Conservation (phyloP, 2,113 vertebrate genomes). For the Numenius arquata region DNA sequence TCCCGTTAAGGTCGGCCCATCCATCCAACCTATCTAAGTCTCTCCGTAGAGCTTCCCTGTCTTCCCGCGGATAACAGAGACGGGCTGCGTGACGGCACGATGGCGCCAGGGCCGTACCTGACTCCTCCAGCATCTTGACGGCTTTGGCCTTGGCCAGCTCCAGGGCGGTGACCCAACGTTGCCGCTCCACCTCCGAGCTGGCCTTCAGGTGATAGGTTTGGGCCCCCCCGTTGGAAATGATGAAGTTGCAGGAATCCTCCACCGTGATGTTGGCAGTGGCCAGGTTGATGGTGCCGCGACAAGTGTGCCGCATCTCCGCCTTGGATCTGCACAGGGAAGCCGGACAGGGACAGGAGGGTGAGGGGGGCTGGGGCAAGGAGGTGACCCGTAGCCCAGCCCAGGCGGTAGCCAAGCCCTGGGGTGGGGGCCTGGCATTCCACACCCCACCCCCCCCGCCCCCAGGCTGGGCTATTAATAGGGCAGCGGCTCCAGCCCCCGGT, state of each 20-base stretch:
- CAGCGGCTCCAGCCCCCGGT: conserved; percentile 8
- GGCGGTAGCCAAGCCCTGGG: neutral
- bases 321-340: conserved; percentile 77
- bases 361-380: neutral
- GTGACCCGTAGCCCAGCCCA: fast-evolving
- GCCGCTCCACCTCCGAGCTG: conserved; percentile 92
- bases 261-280: conserved; percentile 94
- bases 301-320: conserved; percentile 97
- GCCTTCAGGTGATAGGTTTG: conserved; percentile 98
- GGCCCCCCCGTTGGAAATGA: conserved; percentile 94
- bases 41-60: too few species aligned
- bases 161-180: conserved; percentile 95
- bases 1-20: too few species aligned
- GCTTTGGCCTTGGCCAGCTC: conserved; percentile 96
- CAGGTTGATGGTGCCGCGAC: conserved; percentile 95
- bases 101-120: conserved; percentile 66
- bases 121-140: conserved; percentile 90
- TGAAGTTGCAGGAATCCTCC: conserved; percentile 96
- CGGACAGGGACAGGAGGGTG: neutral
- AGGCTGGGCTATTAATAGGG: conserved; percentile 58
- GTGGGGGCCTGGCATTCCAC: neutral
- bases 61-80: too few species aligned
- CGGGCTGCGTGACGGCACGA: fast-evolving
- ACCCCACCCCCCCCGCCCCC: neutral
- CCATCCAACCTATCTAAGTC: too few species aligned